These are phyloP conservation scores for Neoitamus cyanurus DNA, from an alignment of 2,888 invertebrate genomes.

Conservation along the genomic window DNA sequence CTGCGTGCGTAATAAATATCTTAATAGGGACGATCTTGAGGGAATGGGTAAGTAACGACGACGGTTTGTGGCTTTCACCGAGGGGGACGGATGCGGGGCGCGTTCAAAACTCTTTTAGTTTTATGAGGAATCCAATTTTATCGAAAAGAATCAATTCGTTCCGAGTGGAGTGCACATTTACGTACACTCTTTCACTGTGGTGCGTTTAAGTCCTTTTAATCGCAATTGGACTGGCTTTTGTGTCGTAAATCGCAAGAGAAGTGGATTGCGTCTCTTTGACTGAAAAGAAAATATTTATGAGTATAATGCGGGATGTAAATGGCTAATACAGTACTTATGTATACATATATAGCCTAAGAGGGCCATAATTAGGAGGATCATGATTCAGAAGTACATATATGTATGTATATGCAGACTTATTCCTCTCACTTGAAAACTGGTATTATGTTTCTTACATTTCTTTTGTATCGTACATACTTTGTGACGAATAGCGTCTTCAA, in stretches of 20 bases:
- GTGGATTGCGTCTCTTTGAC: constrained; percentile 1
- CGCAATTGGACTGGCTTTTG: background rate
- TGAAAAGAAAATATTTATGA: background rate
- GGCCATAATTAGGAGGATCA: background rate
- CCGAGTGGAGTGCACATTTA: constrained; percentile 1
- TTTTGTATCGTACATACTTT: no score
- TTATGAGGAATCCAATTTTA: constrained; percentile 1
- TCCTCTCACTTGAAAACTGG: no score
- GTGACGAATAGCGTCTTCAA: no score
- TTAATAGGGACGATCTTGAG: background rate
- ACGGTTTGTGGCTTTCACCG: background rate
- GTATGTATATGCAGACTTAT: no score
- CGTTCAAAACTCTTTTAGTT: background rate
- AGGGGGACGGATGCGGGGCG: background rate
- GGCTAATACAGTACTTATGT: background rate
- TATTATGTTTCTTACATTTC: no score
- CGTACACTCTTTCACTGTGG: background rate
- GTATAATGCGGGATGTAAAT: background rate
- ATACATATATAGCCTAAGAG: background rate
- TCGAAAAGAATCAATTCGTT: background rate
- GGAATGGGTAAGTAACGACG: background rate
- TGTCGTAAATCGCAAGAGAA: background rate
- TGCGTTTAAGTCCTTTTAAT: constrained; percentile 5
- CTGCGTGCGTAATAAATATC: constrained; percentile 1
- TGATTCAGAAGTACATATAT: background rate